phyloP scores from a whole-genome alignment of 2,113 vertebrate species.

The Gopherus evgoodei region DNA sequence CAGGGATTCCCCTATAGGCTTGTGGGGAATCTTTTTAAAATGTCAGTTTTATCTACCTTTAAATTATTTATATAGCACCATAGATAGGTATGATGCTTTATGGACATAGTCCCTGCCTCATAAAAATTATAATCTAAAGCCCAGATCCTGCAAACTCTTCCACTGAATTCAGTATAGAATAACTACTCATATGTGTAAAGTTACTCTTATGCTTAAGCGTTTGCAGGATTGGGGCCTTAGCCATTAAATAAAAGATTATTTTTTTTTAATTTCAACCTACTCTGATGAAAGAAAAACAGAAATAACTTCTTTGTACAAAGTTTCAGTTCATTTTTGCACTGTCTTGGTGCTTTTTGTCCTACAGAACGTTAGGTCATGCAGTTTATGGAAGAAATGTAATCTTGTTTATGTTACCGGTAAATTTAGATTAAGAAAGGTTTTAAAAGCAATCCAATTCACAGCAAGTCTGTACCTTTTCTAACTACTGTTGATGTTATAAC shows the following conservation, averaged over 20 bases:
- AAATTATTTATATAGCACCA: background rate
- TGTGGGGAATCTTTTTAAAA: background rate
- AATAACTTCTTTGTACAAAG: slow-evolving; percentile 54
- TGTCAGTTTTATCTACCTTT: background rate
- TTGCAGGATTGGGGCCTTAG: slow-evolving; percentile 1
- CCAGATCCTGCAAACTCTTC: background rate
- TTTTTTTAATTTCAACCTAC: slow-evolving; percentile 16
- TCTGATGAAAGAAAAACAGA: slow-evolving; percentile 40
- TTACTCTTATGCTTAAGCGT: background rate
- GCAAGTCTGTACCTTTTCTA: slow-evolving; percentile 69
- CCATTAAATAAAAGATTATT: slow-evolving; percentile 37
- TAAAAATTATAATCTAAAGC: background rate
- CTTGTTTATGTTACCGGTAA: slow-evolving; percentile 59
- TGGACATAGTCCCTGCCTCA: background rate
- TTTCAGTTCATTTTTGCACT: slow-evolving; percentile 46
- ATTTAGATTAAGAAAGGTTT: slow-evolving; percentile 30
- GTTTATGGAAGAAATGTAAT: slow-evolving; percentile 58
- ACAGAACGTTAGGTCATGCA: slow-evolving; percentile 31
- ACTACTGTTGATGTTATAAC: slow-evolving; percentile 56
- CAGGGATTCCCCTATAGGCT: background rate
- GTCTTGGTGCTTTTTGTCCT: slow-evolving; percentile 32
- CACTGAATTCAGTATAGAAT: too few relatives aligned
- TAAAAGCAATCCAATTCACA: slow-evolving; percentile 40
- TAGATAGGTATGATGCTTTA: background rate
- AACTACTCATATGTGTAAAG: background rate